Evolutionary conservation across 1,140 invertebrate genomes (phyloP), one percentile per base, ranked within the genome.

Genomic region (Meloidogyne hapla): DNA sequence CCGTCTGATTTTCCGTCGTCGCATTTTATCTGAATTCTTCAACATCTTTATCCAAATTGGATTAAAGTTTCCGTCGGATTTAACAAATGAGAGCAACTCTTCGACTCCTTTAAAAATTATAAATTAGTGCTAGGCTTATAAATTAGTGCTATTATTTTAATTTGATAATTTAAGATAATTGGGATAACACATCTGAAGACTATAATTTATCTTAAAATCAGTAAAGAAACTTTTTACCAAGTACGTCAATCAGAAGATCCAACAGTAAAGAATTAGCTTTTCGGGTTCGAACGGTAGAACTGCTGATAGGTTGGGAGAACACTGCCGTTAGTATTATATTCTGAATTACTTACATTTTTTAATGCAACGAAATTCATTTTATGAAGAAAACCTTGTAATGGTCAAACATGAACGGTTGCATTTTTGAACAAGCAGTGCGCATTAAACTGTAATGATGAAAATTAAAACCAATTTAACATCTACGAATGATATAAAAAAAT

Each of bases 11-110:
- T 33, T 68, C 64, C 71, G 71, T 18, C 71, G 71, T 63, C 28
- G 48, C 28, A 62, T 33, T 62, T 79, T 79, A 45, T 79, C 79
- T 26, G 76, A 48, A n/a, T 81, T 79, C 77, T 81, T 79, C 38
- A 79, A 42, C 15, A 66, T 42, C 63, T 74, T 76, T 74, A 33
- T 62, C 74, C 74, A 68, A 26, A 75, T 65, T 62, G 5, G 26
- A 45, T 6, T 15, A 28, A 25, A 12, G 13, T 73, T 64, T 42
- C 56, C 45, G 42, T 75, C 38, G 25, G n/a, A 69, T 48, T 78
- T 74, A 48, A 40, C 56, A 23, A 79, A 21, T 13, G 61, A 33
- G 18, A 79, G 75, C 4, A 67, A n/a, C 8, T 56, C 48, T 18
- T 56, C 48, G n/a, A 56, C 6, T 6, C 48, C 48, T 56, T 6